These are phyloP conservation scores for Cataglyphis hispanica DNA, from an alignment of 1,140 invertebrate genomes.

Conservation along the genomic window DNA sequence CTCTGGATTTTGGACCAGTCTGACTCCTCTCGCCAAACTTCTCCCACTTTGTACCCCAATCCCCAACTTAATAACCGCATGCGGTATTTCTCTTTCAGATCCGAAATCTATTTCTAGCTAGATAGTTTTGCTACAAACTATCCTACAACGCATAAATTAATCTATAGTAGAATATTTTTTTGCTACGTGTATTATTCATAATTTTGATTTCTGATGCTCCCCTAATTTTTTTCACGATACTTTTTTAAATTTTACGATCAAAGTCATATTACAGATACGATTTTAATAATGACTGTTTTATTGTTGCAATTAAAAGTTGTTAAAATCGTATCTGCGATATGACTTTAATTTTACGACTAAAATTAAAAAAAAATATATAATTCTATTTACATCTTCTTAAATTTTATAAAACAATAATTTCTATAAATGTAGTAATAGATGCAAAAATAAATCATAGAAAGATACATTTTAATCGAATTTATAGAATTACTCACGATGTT, in stretches of 20 bases:
- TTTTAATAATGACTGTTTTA: too few relatives aligned
- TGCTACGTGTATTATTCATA: background rate
- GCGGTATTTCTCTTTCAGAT: background rate
- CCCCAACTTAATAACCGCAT: background rate
- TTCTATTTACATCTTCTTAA: background rate
- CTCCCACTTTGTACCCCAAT: background rate
- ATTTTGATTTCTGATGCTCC: background rate
- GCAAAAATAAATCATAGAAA: background rate
- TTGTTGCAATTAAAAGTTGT: too few relatives aligned
- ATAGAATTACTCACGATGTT: constrained; percentile 33
- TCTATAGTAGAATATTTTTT: background rate
- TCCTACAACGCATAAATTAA: background rate
- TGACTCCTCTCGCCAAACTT: background rate
- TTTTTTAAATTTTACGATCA: too few relatives aligned
- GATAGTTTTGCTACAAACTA: background rate
- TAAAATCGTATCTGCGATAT: too few relatives aligned
- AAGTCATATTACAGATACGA: too few relatives aligned
- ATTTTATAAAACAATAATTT: background rate
- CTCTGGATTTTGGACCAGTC: background rate
- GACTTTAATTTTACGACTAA: too few relatives aligned
- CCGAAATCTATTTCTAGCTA: background rate
- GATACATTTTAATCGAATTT: background rate
- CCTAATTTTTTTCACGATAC: too few relatives aligned
- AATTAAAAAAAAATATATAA: too few relatives aligned
- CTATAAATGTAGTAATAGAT: background rate